Evolutionary conservation across 1,140 invertebrate species (phyloP), one percentile per base, ranked within the genome.

Genomic region (Olivierus martensii): DNA sequence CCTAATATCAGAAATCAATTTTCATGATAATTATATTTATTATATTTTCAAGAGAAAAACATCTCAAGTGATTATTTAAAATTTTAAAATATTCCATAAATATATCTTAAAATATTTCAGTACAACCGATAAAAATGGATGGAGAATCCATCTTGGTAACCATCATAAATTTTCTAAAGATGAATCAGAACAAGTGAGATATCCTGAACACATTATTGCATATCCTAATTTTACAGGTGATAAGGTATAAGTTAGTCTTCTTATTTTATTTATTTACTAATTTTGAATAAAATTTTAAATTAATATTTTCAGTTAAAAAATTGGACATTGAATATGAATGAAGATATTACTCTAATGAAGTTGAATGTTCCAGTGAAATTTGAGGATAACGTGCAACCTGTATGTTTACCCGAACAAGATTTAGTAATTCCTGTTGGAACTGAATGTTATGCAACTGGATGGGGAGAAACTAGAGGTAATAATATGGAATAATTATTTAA

Each of bases 331-430:
- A 49, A 56, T 19, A 49, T 54, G 0, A 44, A 44, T 14, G 46
- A 57, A 19, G 59, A 61, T 38, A 43, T 61, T 18, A 51, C 60
- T 14, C 41, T 61, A 3, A 47, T 61, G 9, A 43, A 54, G 36
- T 38, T 61, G 4, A 57, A 47, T 36, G 49, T 46, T 6, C 59
- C 57, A 5, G 58, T 59, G 3, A 46, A 19, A 3, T 53, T 53
- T 18, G 57, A 5, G 1, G 28, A 50, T 36, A 11, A 42, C 9
- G 53, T 61, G 11, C 46, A 47, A 11, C 57, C 59, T 15, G 52
- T 43, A 12, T 61, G 59, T 28, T 46, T 61, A n/a, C 59, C 59
- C 12, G 15, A 37, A n/a, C 9, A 34, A 3, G 52, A 46, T 21
- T 37, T 22, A 28, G 34, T 34, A 7, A 7, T 57, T 7, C 38